Evolutionary conservation across 2,113 vertebrate species (phyloP), one percentile per base, ranked within the genome.

Genomic region (Tauraco erythrolophus): DNA sequence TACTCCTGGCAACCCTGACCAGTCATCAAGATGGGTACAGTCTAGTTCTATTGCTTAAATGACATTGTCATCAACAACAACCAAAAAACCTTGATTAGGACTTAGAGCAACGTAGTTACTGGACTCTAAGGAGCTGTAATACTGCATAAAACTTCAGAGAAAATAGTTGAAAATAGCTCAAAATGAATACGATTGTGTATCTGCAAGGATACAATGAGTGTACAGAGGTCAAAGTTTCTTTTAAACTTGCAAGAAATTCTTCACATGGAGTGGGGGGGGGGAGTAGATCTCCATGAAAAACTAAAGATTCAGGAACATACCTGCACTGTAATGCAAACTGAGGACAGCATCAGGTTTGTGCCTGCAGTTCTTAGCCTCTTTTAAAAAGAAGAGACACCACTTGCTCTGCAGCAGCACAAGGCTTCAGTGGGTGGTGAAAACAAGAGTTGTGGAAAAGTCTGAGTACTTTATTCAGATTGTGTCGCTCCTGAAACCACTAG

Each of bases 221-320:
- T 41, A 11, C 18, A 16, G 48, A 14, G 62, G 46, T 51, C 41
- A 61, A 1, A 0, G 0, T 60, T 56, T 48, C 37, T 48, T 31
- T 45, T 51, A 30, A 45, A 19, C 46, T 25, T 24, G 25, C 27
- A 41, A 35, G 45, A n/a, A 70, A 19, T 24, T 6, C 19, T 37
- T 60, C n/a, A 18, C 0, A 0, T 70, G 17, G 33, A n/a, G n/a
- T n/a, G n/a, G 35, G 41, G 15, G 14, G 46, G 77, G 43, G 27
- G 35, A 79, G 25, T 17, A n/a, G 35, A n/a, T 45, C n/a, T 31
- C 7, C 41, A 37, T 7, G 12, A 9, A 58, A 68, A 48, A 8
- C n/a, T 17, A 2, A 35, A 28, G 25, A 10, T 56, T 74, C 6
- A 4, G 39, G 39, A 50, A 14, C 9, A 7, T 14, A 11, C 2